A percentile compares a stretch with the other conserved stretches of the same genome.
These are phyloP conservation scores for Oryzias sinensis DNA, from an alignment of 2,797 vertebrate species.

Conservation along the genomic window DNA sequence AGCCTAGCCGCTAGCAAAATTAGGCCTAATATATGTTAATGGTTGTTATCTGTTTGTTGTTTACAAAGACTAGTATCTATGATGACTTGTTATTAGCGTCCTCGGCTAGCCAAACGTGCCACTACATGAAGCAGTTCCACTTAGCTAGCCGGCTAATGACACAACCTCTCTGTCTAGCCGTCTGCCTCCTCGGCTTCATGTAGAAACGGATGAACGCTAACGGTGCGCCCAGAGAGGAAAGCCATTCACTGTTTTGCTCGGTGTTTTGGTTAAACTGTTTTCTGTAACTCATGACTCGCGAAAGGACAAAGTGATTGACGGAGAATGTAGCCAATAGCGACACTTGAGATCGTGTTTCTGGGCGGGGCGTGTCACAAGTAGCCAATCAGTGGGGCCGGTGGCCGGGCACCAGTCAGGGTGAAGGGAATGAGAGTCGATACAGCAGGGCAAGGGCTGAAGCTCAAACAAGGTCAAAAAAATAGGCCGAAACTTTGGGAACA, in stretches of 20 bases:
- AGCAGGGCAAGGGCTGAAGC: slow-evolving; percentile 24
- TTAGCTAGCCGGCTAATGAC: slow-evolving; percentile 48
- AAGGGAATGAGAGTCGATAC: slow-evolving; percentile 31
- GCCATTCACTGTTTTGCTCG: rapidly evolving
- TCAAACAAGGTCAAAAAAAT: slow-evolving; percentile 80
- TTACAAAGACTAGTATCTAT: slow-evolving; percentile 4
- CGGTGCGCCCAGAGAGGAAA: neutral
- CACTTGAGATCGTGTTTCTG: neutral
- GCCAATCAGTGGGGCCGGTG: slow-evolving; percentile 50
- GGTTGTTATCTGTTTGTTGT: neutral
- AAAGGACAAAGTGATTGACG: slow-evolving; percentile 74
- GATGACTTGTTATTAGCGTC: neutral
- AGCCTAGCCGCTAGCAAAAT: neutral
- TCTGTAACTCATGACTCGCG: slow-evolving; percentile 51
- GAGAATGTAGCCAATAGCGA: slow-evolving; percentile 9
- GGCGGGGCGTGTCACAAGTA: slow-evolving; percentile 4
- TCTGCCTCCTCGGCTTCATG: neutral
- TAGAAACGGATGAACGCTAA: neutral
- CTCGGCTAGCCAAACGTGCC: slow-evolving; percentile 12
- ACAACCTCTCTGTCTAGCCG: slow-evolving; percentile 12
- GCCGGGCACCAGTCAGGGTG: slow-evolving; percentile 36
- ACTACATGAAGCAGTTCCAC: neutral
- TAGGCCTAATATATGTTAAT: neutral
- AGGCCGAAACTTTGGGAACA: neutral
- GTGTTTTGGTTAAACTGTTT: slow-evolving; percentile 48